Percentiles rank a stretch among this genome's conserved stretches.
Conservation (phyloP, 2,797 vertebrate species). For the Sus cebifrons region DNA sequence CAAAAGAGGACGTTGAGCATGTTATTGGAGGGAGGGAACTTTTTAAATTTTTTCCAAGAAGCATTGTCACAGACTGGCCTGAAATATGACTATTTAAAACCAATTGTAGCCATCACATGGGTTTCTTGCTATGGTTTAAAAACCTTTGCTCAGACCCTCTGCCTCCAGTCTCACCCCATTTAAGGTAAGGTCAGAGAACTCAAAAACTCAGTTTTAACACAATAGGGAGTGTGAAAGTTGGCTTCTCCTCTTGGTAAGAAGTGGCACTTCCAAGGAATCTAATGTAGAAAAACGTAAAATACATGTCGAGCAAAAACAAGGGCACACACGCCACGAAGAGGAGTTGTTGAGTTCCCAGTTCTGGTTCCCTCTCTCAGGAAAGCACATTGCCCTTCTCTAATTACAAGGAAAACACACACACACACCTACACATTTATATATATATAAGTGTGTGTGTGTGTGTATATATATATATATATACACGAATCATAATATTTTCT, state of each 20-base stretch:
- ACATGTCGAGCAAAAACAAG: background rate
- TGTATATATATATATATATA: background rate
- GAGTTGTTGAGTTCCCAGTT: conserved; percentile 31
- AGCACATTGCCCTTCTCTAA: background rate
- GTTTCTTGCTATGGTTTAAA: conserved; percentile 80
- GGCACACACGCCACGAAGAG: background rate
- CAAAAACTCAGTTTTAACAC: conserved; percentile 10
- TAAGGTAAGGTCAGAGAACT: conserved; percentile 69
- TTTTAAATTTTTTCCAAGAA: conserved; percentile 86
- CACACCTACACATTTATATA: background rate
- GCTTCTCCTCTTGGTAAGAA: background rate
- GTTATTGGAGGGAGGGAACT: conserved; percentile 87
- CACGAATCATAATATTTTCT: conserved; percentile 62
- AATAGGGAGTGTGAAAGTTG: background rate
- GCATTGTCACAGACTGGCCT: conserved; percentile 88
- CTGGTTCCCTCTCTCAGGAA: background rate
- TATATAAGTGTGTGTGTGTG: background rate
- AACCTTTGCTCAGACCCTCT: conserved; percentile 18
- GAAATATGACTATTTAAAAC: conserved; percentile 80
- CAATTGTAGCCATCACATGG: background rate
- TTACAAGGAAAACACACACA: background rate
- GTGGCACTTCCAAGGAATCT: conserved; percentile 65
- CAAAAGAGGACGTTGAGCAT: conserved; percentile 88
- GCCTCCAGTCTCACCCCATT: background rate
- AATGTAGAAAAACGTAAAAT: conserved; percentile 57